Conservation (phyloP, 2,797 vertebrate species). For the Sebastes nivosus region DNA sequence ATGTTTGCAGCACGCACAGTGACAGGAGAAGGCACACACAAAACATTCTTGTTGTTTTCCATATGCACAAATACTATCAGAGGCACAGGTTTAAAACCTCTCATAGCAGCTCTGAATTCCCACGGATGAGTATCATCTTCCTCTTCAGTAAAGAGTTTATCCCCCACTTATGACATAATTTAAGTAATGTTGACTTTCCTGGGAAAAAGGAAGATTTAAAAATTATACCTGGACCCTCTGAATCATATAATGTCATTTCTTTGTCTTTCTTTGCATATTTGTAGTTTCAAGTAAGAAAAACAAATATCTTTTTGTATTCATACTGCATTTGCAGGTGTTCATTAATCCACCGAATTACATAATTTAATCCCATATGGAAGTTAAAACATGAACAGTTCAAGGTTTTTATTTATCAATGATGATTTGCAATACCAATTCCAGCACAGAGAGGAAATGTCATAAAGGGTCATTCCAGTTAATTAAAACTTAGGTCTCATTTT, state of each 20-base stretch:
- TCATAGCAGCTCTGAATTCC: not conserved
- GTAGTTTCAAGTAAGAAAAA: not conserved
- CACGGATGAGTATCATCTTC: conserved; percentile 6
- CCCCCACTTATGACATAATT: not conserved
- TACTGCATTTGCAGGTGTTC: not conserved
- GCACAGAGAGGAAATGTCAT: not conserved
- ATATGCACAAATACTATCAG: not conserved
- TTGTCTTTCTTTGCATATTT: not conserved
- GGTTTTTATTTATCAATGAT: not conserved
- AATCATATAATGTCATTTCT: not conserved
- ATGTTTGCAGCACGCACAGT: conserved; percentile 23
- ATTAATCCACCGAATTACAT: not conserved
- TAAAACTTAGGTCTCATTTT: not conserved
- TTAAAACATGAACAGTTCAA: not conserved
- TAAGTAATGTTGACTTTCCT: not conserved
- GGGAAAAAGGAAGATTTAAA: not conserved
- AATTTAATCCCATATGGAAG: not conserved
- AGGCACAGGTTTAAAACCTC: not conserved
- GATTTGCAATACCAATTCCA: not conserved
- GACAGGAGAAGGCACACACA: conserved; percentile 11
- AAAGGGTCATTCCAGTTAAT: not conserved
- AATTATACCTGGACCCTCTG: not conserved
- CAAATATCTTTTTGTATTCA: not conserved
- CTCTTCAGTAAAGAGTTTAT: not conserved
- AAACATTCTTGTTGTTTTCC: conserved; percentile 2